Base-by-base conservation (phyloP, 1,140 invertebrate genomes). In the Pseudomyrmex dendroicus region DNA sequence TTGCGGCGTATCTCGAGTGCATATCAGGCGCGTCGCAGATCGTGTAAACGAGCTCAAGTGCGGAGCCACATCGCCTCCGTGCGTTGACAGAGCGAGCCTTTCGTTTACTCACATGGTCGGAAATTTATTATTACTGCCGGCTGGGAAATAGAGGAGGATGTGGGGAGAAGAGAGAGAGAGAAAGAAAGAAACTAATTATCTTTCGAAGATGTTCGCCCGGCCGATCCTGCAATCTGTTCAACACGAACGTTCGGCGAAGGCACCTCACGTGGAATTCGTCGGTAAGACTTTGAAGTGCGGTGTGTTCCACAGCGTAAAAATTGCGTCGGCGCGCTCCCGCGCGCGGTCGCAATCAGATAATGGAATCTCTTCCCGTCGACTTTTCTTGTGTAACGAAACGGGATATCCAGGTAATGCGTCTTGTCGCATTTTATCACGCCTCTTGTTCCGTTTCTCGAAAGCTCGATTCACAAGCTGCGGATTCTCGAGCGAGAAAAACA, bases 71-170 rank as follows among this genome's bases (percentile, higher is more conserved):
- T 88, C 67, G 56, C 54, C 74, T 56, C 13, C 44, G 54, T 59
- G 48, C 86, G 86, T 86, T 89, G 87, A 89, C 87, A 89, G 70
- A 59, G 54, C 15, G 64, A 12, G 50, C 35, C 68, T 84, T 83
- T 73, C 83, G 87, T 88, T 88, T 88, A 85, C 84, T 83, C 87
- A 88, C 87, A 62, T 88, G 87, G 63, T 59, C 46, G n/a, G 15
- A 54, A 84, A 88, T 88, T 88, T 88, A 85, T 88, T 88, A 83
- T 88, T 86, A 52, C 66, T 73, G 76, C 80, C 54, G 61, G 50
- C 25, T 9, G 35, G 63, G 13, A 25, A 56, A 50, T 54, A 5
- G n/a, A 15, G 22, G 46, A 35, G 35, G 5, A 0, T 35, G 35
- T 7, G 5, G 35, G 22, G 20, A 46, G 22, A 59, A 20, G 59